Evolutionary conservation across 2,888 invertebrate genomes (phyloP), one percentile per base, ranked within the genome.

Genomic region (Tanypteryx hageni): DNA sequence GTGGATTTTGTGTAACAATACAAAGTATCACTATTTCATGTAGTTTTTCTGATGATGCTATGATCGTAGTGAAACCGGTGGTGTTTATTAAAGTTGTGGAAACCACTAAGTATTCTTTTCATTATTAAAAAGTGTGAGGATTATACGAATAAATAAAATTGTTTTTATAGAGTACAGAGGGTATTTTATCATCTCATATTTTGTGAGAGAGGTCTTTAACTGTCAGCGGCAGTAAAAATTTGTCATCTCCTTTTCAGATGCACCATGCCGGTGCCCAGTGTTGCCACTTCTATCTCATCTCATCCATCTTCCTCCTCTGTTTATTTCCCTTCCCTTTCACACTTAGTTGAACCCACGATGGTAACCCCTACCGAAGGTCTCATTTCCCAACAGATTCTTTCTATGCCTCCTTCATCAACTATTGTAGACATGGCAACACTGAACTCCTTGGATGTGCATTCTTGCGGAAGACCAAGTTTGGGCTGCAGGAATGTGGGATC

Each of bases 341-440:
- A 89, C 64, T 89, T 64, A 89, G 64, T 44, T 44, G 89, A 68
- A 59, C 22, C 89, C n/a, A 89, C 44, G 44, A 89, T 89, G 59
- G 64, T 44, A 64, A 89, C 64, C 18, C 64, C 89, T 44, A 64
- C 89, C 31, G 14, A 89, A 18, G 89, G 64, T 22, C 89, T 89
- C 44, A 64, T 68, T 44, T 68, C 89, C 11, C 83, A 83, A 57
- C 83, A 83, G 18, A 83, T 83, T 83, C 64, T 89, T 44, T 61
- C 89, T 64, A 18, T 64, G 61, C 89, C 89, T 68, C 64, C 89
- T 64, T 89, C 89, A 56, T 89, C 64, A n/a, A 68, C 89, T 89
- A 89, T 89, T 89, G 89, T 89, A 64, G 89, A 89, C 68, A 89
- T 89, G 89, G 89, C 89, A 89, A 89, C 89, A 89, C 89, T 89